Conservation (phyloP, 2,113 vertebrate genomes). For the Gallinago jamesoni region DNA sequence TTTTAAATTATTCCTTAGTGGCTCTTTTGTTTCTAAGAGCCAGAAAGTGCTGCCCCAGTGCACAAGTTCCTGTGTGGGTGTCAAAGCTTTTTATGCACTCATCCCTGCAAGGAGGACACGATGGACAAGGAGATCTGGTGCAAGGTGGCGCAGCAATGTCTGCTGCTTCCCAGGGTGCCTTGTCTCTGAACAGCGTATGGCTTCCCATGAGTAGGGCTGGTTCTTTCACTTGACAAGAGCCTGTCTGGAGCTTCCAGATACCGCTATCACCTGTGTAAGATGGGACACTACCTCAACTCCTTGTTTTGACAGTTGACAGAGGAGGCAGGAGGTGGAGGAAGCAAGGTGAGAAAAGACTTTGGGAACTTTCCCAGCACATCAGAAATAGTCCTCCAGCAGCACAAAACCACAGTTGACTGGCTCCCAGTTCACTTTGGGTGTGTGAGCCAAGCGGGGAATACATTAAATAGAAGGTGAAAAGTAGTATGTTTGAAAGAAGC, state of each 20-base stretch:
- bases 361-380: slow-evolving; percentile 35
- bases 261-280: background rate
- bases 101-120: background rate
- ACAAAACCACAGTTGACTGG: background rate
- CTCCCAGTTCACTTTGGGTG: background rate
- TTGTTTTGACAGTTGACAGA: slow-evolving; percentile 9
- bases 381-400: background rate
- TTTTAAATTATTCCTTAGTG: background rate
- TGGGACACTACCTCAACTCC: background rate
- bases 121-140: background rate
- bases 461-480: background rate
- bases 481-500: background rate
- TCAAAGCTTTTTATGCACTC: background rate
- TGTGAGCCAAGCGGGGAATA: background rate
- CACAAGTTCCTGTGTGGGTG: background rate
- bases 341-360: slow-evolving; percentile 34
- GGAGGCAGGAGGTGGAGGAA: background rate
- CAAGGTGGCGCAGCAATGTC: background rate
- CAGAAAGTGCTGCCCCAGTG: background rate
- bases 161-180: background rate
- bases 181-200: background rate
- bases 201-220: background rate
- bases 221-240: background rate
- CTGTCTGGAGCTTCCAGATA: background rate
- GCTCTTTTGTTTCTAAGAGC: background rate